A percentile compares a stretch with the other conserved stretches of the same genome.
Conservation (phyloP, 2,888 invertebrate genomes). For the Exephanes ischioxanthus region DNA sequence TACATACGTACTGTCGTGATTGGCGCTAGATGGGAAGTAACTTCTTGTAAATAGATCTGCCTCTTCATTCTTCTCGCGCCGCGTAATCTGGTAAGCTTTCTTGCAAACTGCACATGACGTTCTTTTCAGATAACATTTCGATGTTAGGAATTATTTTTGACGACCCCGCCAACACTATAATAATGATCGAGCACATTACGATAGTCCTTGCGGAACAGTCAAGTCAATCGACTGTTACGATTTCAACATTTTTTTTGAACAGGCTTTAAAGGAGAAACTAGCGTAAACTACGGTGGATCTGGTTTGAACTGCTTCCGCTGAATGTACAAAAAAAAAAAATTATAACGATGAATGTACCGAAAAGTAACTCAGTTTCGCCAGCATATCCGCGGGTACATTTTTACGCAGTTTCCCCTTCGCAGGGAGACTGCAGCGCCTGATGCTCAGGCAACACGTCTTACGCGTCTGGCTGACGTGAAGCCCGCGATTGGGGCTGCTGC, state of each 20-base stretch:
- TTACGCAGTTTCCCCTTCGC: background rate
- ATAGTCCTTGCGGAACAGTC: too few relatives aligned
- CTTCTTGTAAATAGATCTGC: conserved; percentile 12
- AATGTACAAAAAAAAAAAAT: too few relatives aligned
- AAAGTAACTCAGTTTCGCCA: too few relatives aligned
- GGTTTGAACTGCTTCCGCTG: too few relatives aligned
- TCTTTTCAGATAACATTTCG: conserved; percentile 31
- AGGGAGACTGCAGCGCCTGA: conserved; percentile 15
- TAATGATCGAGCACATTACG: too few relatives aligned
- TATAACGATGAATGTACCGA: too few relatives aligned
- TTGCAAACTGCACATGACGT: conserved; percentile 8
- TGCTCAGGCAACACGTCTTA: conserved; percentile 7
- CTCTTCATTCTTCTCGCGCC: background rate
- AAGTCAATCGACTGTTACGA: too few relatives aligned
- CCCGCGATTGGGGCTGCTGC: background rate
- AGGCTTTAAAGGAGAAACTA: too few relatives aligned
- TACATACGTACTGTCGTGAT: background rate
- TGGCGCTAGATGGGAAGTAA: conserved; percentile 18
- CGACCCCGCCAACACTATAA: background rate
- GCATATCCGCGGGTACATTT: background rate
- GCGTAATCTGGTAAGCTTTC: conserved; percentile 15
- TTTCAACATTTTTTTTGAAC: too few relatives aligned
- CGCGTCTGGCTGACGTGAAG: conserved; percentile 13
- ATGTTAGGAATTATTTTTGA: background rate
- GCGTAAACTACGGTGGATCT: too few relatives aligned